phyloP scores from a whole-genome alignment of 2,888 invertebrate genomes.

The Nephrotoma guestfalica region DNA sequence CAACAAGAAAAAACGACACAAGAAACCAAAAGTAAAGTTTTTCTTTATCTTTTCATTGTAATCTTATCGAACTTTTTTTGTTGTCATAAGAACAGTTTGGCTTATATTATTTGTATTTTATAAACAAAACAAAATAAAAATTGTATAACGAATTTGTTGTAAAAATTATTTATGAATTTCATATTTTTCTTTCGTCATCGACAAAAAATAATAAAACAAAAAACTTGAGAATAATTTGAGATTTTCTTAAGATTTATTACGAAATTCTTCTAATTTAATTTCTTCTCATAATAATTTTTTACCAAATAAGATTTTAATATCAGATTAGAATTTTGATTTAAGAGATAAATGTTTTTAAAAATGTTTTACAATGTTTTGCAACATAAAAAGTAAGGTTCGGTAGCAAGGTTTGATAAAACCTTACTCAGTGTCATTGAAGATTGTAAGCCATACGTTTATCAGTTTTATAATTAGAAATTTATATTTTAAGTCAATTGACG shows the following conservation, averaged over 20 bases:
- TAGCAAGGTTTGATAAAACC: background rate
- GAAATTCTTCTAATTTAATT: background rate
- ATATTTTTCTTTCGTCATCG: background rate
- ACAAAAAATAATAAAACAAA: background rate
- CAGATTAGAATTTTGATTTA: background rate
- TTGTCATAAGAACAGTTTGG: background rate
- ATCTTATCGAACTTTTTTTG: background rate
- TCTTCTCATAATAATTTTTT: background rate
- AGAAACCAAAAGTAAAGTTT: background rate
- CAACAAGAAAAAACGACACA: background rate
- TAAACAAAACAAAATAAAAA: background rate
- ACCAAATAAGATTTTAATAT: background rate
- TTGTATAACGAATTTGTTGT: background rate
- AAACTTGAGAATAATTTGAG: background rate
- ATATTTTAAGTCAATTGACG: too few relatives aligned
- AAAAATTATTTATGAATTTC: background rate
- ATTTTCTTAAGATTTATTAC: background rate
- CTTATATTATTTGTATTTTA: background rate
- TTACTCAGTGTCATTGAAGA: background rate
- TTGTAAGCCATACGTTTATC: background rate
- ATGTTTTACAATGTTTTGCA: background rate
- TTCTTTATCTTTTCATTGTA: background rate
- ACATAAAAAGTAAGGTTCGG: background rate
- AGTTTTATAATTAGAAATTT: background rate
- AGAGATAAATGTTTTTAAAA: background rate